Conservation (phyloP, 2,888 invertebrate species). For the Malthinus flaveolus region DNA sequence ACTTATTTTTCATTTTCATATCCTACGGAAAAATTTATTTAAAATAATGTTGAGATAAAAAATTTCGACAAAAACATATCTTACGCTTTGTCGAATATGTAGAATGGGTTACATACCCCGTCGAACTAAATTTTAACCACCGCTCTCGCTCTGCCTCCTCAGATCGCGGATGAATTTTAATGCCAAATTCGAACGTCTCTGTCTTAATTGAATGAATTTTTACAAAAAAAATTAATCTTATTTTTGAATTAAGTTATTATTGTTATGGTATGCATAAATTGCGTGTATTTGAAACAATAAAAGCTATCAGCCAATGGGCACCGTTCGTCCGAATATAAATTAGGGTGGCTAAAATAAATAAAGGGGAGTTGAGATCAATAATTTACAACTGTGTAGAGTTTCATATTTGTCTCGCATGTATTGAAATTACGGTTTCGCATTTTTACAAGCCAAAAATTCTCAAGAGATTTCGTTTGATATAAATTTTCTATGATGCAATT, state of each 20-base stretch:
- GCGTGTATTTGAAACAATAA: slow-evolving; percentile 43
- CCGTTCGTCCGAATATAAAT: slow-evolving; percentile 48
- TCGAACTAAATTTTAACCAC: too few relatives aligned
- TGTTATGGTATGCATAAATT: slow-evolving; percentile 33
- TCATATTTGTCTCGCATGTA: slow-evolving; percentile 46
- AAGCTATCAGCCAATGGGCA: slow-evolving; percentile 42
- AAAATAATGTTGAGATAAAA: too few relatives aligned
- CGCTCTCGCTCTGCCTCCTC: too few relatives aligned
- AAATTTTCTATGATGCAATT: slow-evolving; percentile 51
- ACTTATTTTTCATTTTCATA: too few relatives aligned
- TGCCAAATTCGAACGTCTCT: neutral
- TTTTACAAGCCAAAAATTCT: slow-evolving; percentile 51
- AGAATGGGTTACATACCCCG: too few relatives aligned
- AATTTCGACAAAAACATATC: too few relatives aligned
- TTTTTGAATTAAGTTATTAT: slow-evolving; percentile 22
- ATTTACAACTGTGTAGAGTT: slow-evolving; percentile 51
- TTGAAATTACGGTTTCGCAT: slow-evolving; percentile 51
- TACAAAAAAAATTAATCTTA: slow-evolving; percentile 8
- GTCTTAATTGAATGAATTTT: slow-evolving; percentile 5
- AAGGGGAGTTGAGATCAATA: slow-evolving; percentile 53
- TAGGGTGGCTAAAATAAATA: slow-evolving; percentile 55
- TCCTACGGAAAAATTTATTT: too few relatives aligned
- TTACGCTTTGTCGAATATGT: too few relatives aligned
- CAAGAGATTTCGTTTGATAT: slow-evolving; percentile 50
- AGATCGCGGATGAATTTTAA: too few relatives aligned